Evolutionary conservation across 1,140 invertebrate species (phyloP), one percentile per base, ranked within the genome.

Genomic region (Pinna nobilis): DNA sequence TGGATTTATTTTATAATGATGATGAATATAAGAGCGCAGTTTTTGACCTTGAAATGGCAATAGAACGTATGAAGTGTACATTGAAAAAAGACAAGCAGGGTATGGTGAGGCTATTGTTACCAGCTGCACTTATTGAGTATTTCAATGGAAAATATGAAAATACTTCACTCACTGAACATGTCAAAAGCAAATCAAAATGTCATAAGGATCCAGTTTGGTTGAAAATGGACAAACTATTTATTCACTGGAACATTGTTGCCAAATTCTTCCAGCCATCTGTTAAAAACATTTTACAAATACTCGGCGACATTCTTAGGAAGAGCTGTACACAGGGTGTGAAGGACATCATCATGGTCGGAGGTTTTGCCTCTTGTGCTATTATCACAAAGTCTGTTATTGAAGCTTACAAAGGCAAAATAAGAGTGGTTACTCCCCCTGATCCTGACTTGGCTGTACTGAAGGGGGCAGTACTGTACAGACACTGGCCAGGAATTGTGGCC

Each of bases 1-100:
- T 84, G 28, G 63, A 74, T 1, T 71, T 74, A 53, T 86, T 86
- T 73, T 60, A 76, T n/a, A 69, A 76, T 11, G 78, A 81, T 18
- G 73, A 76, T 60, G 65, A 77, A 51, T 68, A 80, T 3, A 61
- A 70, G 47, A 20, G n/a, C 41, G 81, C 82, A 69, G 53, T 83
- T 0, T 57, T 83, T 5, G 70, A 78, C 9, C 28, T 78, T 15
- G 35, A 67, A 23, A 53, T 33, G 23, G 67, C 70, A 1, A 74
- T 78, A 41, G 76, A 78, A 57, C 15, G 23, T 7, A 66, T 51
- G 44, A 66, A 66, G 39, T 15, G 63, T 5, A 51, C n/a, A 30
- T 13, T 15, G 20, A 25, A 7, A 30, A 49, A 59, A 50, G 39
- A 50, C 20, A 47, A 0, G n/a, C 7, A 30, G 41, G 53, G 23